Base-by-base conservation (phyloP, 2,888 invertebrate species). In the Eristalis arbustorum region DNA sequence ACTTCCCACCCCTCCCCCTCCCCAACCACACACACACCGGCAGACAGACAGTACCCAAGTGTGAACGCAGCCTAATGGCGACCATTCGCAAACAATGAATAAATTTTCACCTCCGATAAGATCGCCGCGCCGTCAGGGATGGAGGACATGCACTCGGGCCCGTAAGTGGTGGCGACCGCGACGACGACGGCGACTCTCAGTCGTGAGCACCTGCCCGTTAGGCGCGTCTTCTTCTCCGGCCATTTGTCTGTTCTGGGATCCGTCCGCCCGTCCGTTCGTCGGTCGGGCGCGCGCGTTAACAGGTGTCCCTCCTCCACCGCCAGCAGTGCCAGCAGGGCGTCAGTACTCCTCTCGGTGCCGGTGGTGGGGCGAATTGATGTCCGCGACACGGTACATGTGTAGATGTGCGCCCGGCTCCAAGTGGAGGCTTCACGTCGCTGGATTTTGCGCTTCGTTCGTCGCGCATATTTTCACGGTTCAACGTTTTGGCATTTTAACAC, bases 91-190 rank as follows among this genome's bases (percentile, higher is more conserved):
- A 84, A 84, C 88, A 88, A 89, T 89, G 89, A 89, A 90, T 90
- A 90, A 90, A 90, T 90, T 89, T 89, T 89, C 90, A 89, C 90
- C 89, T 88, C 77, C 88, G 90, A 90, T 90, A 90, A 89, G 85
- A 90, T 90, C 89, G 89, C 85, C 81, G 69, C 89, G 89, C 85
- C 81, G 69, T 66, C 73, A 85, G 82, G 82, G 82, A 75, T 66
- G 78, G 28, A 67, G 66, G 66, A 75, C 75, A 56, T 62, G 81
- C 31, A 57, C 25, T 37, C 23, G 63, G n/a, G 69, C 23, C 57
- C 73, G 59, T 75, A 67, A 75, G 63, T 67, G 78, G 75, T 34
- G 74, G 31, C 25, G 25, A 25, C n/a, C n/a, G n/a, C n/a, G n/a
- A n/a, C n/a, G n/a, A n/a, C 31, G 31, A 31, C 31, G 31, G 6